Evolutionary conservation across 2,888 invertebrate species (phyloP), one percentile per base, ranked within the genome.

Genomic region (Allophyes oxyacanthae): DNA sequence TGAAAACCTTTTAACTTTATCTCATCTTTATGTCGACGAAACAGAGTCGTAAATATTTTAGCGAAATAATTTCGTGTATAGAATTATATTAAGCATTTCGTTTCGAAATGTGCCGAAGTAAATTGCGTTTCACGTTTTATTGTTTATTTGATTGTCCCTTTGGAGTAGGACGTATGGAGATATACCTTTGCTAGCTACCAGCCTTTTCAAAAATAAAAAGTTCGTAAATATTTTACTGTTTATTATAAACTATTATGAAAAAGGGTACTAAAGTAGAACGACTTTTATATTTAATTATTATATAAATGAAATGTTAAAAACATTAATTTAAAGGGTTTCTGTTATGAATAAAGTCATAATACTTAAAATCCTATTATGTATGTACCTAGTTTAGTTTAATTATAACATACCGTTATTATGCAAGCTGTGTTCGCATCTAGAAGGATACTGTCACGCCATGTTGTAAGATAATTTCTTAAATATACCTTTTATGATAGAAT

Each of bases 131-230:
- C 78, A 74, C 64, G 71, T 89, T 90, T 91, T 90, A 90, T 89
- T 81, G 87, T 89, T 91, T 90, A 89, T 91, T 91, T 90, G 87
- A 91, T 88, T 83, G 82, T 84, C 72, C 76, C 71, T 78, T 67
- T 53, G 48, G n/a, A n/a, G n/a, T n/a, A n/a, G n/a, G 61, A 69
- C 51, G 65, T 77, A 72, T 77, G 58, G 68, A 69, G 60, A 56
- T 70, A 72, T 65, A 49, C n/a, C n/a, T n/a, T 20, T 50, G n/a
- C 64, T 57, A 55, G 81, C 83, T 82, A 78, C 83, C 64, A 72
- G 75, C 64, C 7, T 76, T 77, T 70, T 70, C 26, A 66, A 64
- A 62, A 58, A 46, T 41, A 44, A 69, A 44, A 64, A 44, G 65
- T 59, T 43, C 48, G 34, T 62, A 58, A 56, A 60, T 68, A 37